Evolutionary conservation across 1,140 invertebrate genomes (phyloP).

Genomic region (Drosophila subobscura): DNA sequence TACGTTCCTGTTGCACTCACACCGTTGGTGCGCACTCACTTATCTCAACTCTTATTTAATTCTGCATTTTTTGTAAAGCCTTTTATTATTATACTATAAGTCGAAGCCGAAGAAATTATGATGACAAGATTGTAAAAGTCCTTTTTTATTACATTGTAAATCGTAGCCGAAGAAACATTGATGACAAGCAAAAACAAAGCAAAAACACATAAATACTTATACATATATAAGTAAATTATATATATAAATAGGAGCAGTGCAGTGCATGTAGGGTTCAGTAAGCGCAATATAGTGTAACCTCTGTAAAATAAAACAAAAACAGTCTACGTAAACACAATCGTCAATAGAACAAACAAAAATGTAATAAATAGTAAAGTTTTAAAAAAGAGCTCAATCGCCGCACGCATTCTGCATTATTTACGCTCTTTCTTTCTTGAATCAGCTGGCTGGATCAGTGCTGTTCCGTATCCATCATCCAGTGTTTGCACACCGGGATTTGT

Average conservation of each 20-base stretch:
- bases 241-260: slow-evolving; percentile 31
- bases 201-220: slow-evolving; percentile 30
- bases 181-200: slow-evolving; percentile 12
- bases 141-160: slow-evolving; percentile 3
- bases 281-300: slow-evolving; percentile 74
- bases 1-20: slow-evolving; percentile 21
- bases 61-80: slow-evolving; percentile 41
- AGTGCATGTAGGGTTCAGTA: slow-evolving; percentile 61
- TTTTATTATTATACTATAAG: slow-evolving; percentile 43
- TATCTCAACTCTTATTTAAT: slow-evolving; percentile 7
- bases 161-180: background rate
- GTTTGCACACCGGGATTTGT: no score
- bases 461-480: no score
- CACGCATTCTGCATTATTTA: no score
- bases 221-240: slow-evolving; percentile 50
- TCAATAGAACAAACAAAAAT: slow-evolving; percentile 33
- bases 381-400: slow-evolving; percentile 19
- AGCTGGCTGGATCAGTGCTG: no score
- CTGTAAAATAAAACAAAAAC: slow-evolving; percentile 63
- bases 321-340: slow-evolving; percentile 28
- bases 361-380: slow-evolving; percentile 69
- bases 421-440: no score
- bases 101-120: slow-evolving; percentile 58
- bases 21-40: slow-evolving; percentile 7
- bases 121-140: slow-evolving; percentile 33